Conservation (phyloP, 2,113 vertebrate genomes). For the Fregetta grallaria region DNA sequence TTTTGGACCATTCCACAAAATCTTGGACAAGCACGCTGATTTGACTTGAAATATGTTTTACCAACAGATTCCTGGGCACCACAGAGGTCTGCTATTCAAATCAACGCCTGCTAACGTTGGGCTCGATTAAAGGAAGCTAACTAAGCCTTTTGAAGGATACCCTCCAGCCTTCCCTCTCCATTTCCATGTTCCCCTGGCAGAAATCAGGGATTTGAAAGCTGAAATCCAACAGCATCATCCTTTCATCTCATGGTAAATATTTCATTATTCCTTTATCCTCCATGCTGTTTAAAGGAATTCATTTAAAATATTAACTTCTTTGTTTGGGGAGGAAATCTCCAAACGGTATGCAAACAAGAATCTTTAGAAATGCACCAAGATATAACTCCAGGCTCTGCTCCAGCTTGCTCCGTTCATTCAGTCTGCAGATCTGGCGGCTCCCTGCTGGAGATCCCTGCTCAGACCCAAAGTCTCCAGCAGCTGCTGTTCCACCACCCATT, state of each 20-base stretch:
- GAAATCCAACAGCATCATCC: neutral
- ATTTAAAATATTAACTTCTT: slow-evolving; percentile 43
- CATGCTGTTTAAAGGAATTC: slow-evolving; percentile 27
- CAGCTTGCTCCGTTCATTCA: slow-evolving; percentile 56
- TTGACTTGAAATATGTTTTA: slow-evolving; percentile 1
- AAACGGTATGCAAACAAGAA: neutral
- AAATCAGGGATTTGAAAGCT: slow-evolving; percentile 30
- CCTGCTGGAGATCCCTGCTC: slow-evolving; percentile 6
- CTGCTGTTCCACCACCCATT: neutral
- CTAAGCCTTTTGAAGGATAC: neutral
- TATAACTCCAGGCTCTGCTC: slow-evolving; percentile 31
- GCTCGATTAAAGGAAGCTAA: slow-evolving; percentile 18
- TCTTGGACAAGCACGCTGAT: neutral
- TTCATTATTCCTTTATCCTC: slow-evolving; percentile 42
- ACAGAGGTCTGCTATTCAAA: neutral
- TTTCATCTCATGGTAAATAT: slow-evolving; percentile 40
- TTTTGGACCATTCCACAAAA: neutral
- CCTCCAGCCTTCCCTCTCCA: neutral
- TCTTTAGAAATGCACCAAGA: slow-evolving; percentile 21
- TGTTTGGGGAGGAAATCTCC: slow-evolving; percentile 29
- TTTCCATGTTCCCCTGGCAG: neutral
- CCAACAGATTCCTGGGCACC: neutral
- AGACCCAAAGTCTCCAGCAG: neutral
- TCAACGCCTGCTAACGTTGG: neutral
- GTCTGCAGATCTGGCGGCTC: slow-evolving; percentile 21